Base-by-base conservation (phyloP, 2,888 invertebrate genomes). In the Cheiracanthium punctorium region DNA sequence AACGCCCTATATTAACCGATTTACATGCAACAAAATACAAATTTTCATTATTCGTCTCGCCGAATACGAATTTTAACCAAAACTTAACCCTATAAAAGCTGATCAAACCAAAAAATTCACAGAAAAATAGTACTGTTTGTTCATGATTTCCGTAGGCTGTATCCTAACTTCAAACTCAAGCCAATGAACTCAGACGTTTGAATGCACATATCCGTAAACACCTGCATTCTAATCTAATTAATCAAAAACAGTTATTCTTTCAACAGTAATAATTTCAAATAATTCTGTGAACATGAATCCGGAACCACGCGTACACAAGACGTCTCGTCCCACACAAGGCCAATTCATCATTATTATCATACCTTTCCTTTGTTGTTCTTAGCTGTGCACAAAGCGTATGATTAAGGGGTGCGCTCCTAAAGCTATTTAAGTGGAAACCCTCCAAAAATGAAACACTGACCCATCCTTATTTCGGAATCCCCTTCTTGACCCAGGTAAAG, bases 341-440 rank as follows among this genome's bases (percentile, higher is more conserved):
- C 24, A 58, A 58, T 58, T 58, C 58, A 58, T 58, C 58, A 58
- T 58, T 58, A 58, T 58, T 58, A 58, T 58, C 58, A 58, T 58
- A 24, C 58, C 17, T 58, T 24, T 58, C 58, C 58, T 24, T 58
- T 58, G 58, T 58, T 58, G 24, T 58, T 58, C 58, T 58, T 7
- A 17, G 14, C 20, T 20, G 58, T 5, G 24, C 20, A 24, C 58
- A 58, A 58, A 58, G 5, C 24, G 24, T 58, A 58, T 24, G 24
- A 58, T 58, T 58, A 58, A 58, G 58, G 58, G 58, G 58, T 17
- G 58, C 58, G 58, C 24, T 58, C 24, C 4, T 1, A 4, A 2
- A 58, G 58, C 24, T 58, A 58, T 58, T 58, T 58, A 58, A 58
- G 58, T 20, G 20, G 58, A 58, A 58, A 58, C 20, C 58, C 17